Conservation (phyloP, 2,797 vertebrate species). For the Pangasius djambal region DNA sequence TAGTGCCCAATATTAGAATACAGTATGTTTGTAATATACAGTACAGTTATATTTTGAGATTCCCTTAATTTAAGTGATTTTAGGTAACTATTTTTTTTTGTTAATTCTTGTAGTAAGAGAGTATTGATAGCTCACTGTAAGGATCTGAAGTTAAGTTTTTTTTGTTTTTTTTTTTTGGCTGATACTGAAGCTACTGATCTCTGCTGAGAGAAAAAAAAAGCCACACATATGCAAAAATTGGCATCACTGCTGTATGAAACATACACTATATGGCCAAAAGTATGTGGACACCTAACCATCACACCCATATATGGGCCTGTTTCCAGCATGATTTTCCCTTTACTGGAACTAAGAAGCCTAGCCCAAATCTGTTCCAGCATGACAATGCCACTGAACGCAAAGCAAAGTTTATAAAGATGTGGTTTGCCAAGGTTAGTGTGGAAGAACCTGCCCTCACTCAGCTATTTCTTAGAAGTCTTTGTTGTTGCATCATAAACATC, state of each 20-base stretch:
- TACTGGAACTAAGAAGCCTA: background rate
- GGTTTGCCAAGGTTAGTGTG: background rate
- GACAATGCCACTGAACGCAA: background rate
- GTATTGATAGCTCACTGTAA: background rate
- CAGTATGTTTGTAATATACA: background rate
- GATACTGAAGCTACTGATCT: background rate
- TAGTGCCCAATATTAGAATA: background rate
- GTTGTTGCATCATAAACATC: constrained; percentile 16
- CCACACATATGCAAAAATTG: background rate
- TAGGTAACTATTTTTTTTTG: background rate
- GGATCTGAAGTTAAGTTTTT: background rate
- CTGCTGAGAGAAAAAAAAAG: background rate
- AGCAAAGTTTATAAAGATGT: background rate
- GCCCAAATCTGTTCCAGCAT: background rate
- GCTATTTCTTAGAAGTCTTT: constrained; percentile 3
- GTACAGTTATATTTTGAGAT: background rate
- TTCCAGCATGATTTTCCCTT: background rate
- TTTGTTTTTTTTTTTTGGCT: background rate
- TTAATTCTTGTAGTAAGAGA: background rate
- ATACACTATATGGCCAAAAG: background rate
- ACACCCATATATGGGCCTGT: background rate
- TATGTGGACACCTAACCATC: background rate
- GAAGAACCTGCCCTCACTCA: background rate
- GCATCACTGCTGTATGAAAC: background rate
- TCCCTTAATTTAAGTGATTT: background rate